Evolutionary conservation across 2,888 invertebrate species (phyloP).

Genomic region (Thyatira batis): DNA sequence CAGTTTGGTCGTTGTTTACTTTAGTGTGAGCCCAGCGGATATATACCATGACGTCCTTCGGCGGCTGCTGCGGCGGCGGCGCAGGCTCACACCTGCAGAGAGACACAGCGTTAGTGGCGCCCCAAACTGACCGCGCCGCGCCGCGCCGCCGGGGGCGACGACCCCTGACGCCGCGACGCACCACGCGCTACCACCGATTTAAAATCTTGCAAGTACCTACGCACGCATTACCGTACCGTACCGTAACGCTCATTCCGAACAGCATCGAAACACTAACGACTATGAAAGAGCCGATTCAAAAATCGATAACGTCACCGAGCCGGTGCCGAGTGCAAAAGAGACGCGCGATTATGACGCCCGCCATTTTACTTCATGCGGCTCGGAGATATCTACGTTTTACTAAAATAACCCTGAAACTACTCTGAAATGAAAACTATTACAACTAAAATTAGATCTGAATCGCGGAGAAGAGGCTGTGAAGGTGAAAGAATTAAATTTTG

Average conservation of each 20-base stretch:
- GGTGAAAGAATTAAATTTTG: conserved; percentile 69
- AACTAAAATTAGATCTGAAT: conserved; percentile 52
- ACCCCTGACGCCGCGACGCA: conserved; percentile 30
- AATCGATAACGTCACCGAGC: conserved; percentile 57
- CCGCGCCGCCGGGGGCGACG: conserved; percentile 45
- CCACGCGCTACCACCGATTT: conserved; percentile 70
- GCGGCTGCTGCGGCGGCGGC: conserved; percentile 79
- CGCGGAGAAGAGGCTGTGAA: conserved; percentile 66
- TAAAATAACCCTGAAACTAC: conserved; percentile 60
- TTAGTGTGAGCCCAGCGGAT: conserved; percentile 81
- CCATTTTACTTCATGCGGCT: conserved; percentile 81
- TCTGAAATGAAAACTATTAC: conserved; percentile 76
- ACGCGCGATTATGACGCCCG: conserved; percentile 79
- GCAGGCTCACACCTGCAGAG: conserved; percentile 83
- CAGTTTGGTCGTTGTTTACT: conserved; percentile 80
- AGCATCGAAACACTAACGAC: conserved; percentile 40
- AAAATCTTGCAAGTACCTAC: conserved; percentile 74
- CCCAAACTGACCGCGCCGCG: conserved; percentile 67
- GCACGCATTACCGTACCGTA: too few species aligned
- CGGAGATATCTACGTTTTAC: conserved; percentile 59
- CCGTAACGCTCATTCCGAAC: conserved; percentile 31
- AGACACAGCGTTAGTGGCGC: conserved; percentile 82
- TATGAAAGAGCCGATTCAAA: conserved; percentile 24
- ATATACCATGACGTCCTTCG: conserved; percentile 79
- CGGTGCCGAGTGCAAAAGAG: conserved; percentile 70